Conservation (phyloP, 2,797 vertebrate species). For the Ceyx erithaca region DNA sequence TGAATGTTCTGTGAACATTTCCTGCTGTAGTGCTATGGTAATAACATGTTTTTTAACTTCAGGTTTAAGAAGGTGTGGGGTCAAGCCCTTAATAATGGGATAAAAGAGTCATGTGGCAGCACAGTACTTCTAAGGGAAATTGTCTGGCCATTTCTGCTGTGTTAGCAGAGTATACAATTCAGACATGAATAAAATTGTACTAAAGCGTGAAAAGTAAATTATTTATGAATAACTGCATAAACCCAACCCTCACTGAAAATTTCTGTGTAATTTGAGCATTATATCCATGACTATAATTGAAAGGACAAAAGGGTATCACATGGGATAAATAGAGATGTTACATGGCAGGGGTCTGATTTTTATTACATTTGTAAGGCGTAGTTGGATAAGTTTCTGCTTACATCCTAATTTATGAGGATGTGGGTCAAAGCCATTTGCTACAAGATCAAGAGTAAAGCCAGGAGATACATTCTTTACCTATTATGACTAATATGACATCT, state of each 20-base stretch:
- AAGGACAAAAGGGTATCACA: background rate
- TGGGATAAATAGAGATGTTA: constrained; percentile 26
- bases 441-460: constrained; percentile 37
- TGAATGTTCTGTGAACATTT: background rate
- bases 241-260: background rate
- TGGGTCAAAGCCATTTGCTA: constrained; percentile 15
- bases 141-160: background rate
- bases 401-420: constrained; percentile 50
- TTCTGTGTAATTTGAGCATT: background rate
- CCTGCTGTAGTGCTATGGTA: background rate
- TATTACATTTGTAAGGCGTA: background rate
- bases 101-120: background rate
- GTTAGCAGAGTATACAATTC: background rate
- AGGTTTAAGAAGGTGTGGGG: background rate
- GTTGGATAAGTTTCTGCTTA: constrained; percentile 34
- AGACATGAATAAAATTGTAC: background rate
- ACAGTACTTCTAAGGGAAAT: background rate
- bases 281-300: background rate
- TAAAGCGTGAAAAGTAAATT: constrained; percentile 6
- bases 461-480: constrained; percentile 47
- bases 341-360: background rate
- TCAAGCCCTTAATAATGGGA: background rate
- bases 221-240: background rate
- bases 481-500: constrained; percentile 62
- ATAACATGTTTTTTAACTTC: background rate